A percentile compares a stretch with the other conserved stretches of the same genome.
These are phyloP conservation scores for Phasia obesa DNA, from an alignment of 2,888 invertebrate genomes.

Conservation along the genomic window DNA sequence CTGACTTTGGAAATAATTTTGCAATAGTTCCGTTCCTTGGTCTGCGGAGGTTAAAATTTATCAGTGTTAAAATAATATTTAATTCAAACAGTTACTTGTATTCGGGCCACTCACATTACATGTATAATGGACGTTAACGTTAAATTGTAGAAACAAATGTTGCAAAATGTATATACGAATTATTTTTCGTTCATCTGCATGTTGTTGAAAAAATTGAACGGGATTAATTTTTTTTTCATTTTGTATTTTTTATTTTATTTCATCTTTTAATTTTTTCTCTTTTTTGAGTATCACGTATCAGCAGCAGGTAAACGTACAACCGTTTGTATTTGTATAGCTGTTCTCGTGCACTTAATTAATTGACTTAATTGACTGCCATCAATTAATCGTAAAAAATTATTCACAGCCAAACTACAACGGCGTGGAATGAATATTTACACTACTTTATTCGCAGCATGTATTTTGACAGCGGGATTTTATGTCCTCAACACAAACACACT, in stretches of 20 bases:
- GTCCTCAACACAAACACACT: background rate
- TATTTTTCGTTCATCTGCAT: background rate
- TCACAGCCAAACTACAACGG: conserved; percentile 22
- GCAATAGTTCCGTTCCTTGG: too few relatives aligned
- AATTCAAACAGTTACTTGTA: too few relatives aligned
- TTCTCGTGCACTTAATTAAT: conserved; percentile 67
- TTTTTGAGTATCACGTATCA: background rate
- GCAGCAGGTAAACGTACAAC: conserved; percentile 3
- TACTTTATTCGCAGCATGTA: conserved; percentile 16
- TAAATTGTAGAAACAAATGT: background rate
- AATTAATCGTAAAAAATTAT: conserved; percentile 66
- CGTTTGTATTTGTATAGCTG: conserved; percentile 14
- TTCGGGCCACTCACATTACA: too few relatives aligned
- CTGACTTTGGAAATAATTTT: too few relatives aligned
- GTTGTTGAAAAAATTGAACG: conserved; percentile 13
- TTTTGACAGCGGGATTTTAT: conserved; percentile 21
- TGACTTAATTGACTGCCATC: conserved; percentile 71
- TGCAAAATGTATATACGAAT: background rate
- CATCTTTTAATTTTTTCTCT: background rate
- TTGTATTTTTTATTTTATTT: background rate
- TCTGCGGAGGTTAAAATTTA: too few relatives aligned
- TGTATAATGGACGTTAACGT: too few relatives aligned
- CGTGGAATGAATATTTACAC: conserved; percentile 32
- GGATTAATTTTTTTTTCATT: conserved; percentile 28
- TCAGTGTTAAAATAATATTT: too few relatives aligned